A percentile compares a stretch with the other conserved stretches of the same genome.
These are phyloP conservation scores for Norana najaformis DNA, from an alignment of 2,888 invertebrate species.

Conservation along the genomic window DNA sequence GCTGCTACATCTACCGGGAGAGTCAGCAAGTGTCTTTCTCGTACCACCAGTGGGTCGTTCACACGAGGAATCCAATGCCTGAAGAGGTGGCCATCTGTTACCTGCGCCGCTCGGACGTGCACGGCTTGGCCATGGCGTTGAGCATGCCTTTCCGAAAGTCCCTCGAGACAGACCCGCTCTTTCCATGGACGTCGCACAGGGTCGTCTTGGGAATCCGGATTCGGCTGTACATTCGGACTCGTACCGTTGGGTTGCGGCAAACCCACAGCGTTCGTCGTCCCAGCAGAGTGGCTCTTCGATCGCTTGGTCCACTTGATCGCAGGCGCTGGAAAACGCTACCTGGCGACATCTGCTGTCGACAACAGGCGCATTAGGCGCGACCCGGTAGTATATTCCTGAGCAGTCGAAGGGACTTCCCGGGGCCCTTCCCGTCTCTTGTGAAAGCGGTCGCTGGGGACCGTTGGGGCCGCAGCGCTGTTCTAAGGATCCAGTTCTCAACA, in stretches of 20 bases:
- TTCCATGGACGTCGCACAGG: background rate
- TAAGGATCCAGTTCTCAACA: background rate
- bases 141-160: too few species aligned
- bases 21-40: background rate
- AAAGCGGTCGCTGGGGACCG: constrained; percentile 2
- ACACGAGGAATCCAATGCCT: background rate
- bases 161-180: background rate
- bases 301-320: background rate
- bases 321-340: background rate
- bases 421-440: background rate
- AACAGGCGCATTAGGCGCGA: background rate
- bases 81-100: background rate
- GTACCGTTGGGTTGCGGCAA: background rate
- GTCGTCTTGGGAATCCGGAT: background rate
- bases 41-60: background rate
- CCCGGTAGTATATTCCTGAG: background rate
- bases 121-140: background rate
- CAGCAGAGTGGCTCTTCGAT: background rate
- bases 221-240: background rate
- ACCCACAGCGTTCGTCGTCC: background rate
- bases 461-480: background rate
- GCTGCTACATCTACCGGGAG: background rate
- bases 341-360: background rate
- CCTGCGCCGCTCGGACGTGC: background rate
- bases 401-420: background rate